Base-by-base conservation (phyloP, 2,888 invertebrate genomes). In the Folsomia candida region DNA sequence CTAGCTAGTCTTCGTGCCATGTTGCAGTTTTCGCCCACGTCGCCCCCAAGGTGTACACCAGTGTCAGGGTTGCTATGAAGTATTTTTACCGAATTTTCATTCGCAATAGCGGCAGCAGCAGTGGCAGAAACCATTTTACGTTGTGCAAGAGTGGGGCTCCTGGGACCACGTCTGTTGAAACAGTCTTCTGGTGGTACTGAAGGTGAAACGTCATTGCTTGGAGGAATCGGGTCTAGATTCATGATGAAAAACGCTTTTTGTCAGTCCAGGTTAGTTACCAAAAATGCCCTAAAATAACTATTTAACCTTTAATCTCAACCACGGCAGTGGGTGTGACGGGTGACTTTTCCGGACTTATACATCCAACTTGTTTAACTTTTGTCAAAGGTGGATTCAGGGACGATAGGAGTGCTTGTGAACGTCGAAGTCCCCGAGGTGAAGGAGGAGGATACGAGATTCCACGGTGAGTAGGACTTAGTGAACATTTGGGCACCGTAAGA, bases 401-500 rank as follows among this genome's bases (percentile, higher is more conserved):
- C 59, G 81, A 81, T 14, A 80, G 78, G 4, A 81, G 78, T n/a
- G 81, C 81, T 68, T 80, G 80, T 6, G 80, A 75, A 29, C 80
- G 71, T 67, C 80, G 64, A 1, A 80, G 68, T 82, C 72, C 79
- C 66, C 81, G 86, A 81, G 82, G 92, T 77, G 91, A 92, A 26
- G 91, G 91, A 6, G 93, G 93, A 68, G 93, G 92, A 83, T 93
- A 92, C 76, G 91, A 92, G 72, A 89, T 89, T 72, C 92, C 92
- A 79, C 84, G 77, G 61, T 82, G 82, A 29, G 76, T 81, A 82
- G 85, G 82, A 83, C 84, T 78, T 29, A 80, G 75, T 75, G 74
- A 54, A 37, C 83, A 83, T 68, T 84, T 84, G 72, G 84, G 84
- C 77, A 83, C 83, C 47, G 85, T 84, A 72, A 84, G 83, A 73